Evolutionary conservation across 2,797 vertebrate genomes (phyloP), one percentile per base, ranked within the genome.

Genomic region (Ara ararauna): DNA sequence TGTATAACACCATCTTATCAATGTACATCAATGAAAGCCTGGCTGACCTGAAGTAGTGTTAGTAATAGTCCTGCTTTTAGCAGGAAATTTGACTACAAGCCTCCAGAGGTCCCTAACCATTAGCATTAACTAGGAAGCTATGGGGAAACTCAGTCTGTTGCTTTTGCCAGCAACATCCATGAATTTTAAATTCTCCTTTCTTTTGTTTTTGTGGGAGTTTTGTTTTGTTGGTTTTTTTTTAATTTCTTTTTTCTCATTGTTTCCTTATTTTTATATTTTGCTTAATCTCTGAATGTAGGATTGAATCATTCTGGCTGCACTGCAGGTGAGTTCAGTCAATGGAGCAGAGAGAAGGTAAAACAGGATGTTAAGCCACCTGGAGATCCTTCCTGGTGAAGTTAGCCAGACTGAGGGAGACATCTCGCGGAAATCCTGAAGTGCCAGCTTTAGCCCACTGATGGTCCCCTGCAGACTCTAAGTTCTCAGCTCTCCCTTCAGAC

Each of bases 401-500:
- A 76, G 24, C 67, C 34, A 71, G 22, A 48, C 18, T 66, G 75
- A 6, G 0, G 34, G 45, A 81, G 65, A 19, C 24, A 24, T 40
- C 60, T 87, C 60, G 34, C 58, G 26, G 34, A 60, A 60, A 60
- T 34, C 24, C 77, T 90, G 34, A 90, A 93, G 54, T 19, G 24
- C 27, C 80, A 90, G 18, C 21, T 91, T 85, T 68, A 88, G 70
- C 40, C 29, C 38, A 75, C 34, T 73, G 76, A 78, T 60, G 58
- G 26, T 62, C 10, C 70, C 32, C 20, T 45, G 30, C 48, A 90
- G 79, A 64, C 29, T 56, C 3, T 11, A 76, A 84, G 20, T 20
- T 81, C 90, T 80, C 73, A 94, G 50, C 38, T 91, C 27, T 67
- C 48, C 22, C 85, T 94, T 91, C 81, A 80, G 40, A 60, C 23